Conservation (phyloP, 2,113 vertebrate genomes). For the Odontophorus gujanensis region DNA sequence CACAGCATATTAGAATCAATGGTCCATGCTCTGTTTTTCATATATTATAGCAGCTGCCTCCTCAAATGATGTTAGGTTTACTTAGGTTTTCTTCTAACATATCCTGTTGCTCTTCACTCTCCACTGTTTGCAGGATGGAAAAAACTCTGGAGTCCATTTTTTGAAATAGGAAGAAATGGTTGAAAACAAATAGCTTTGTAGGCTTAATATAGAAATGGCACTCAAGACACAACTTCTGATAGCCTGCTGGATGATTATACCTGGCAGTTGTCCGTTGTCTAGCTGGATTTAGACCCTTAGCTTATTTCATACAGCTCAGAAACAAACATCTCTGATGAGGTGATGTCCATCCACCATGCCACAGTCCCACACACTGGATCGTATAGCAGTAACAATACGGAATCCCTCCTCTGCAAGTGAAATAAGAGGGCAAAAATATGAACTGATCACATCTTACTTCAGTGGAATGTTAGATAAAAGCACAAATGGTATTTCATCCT, state of each 20-base stretch:
- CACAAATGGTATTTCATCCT: neutral
- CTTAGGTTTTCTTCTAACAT: neutral
- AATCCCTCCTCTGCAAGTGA: neutral
- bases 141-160: neutral
- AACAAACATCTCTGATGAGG: neutral
- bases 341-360: neutral
- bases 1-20: neutral
- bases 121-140: neutral
- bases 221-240: neutral
- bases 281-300: neutral
- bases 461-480: neutral
- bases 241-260: neutral
- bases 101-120: neutral
- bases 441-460: neutral
- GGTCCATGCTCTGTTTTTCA: neutral
- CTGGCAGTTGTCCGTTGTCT: neutral
- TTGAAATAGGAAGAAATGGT: neutral
- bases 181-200: neutral
- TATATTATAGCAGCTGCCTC: neutral
- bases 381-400: fast-evolving
- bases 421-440: neutral
- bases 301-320: neutral
- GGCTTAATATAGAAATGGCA: neutral
- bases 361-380: fast-evolving
- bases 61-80: neutral